Conservation (phyloP, 2,888 invertebrate species). For the Geophilus truncorum region DNA sequence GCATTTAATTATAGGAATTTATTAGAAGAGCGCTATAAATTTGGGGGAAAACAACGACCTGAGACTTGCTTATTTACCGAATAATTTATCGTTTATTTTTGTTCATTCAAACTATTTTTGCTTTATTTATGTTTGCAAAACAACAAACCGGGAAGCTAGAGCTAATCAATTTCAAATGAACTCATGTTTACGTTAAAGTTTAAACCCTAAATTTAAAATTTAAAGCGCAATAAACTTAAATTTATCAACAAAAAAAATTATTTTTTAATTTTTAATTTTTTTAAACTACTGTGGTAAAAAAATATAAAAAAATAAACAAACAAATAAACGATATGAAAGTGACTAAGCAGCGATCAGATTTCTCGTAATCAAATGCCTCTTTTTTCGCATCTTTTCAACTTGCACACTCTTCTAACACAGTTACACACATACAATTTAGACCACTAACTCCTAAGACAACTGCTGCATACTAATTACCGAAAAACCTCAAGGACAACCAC, state of each 20-base stretch:
- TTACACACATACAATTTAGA: not conserved
- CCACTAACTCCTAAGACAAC: not conserved
- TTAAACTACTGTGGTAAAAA: no score
- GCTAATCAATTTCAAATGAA: not conserved
- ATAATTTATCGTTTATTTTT: not conserved
- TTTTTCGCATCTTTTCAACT: not conserved
- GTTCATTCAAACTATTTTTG: not conserved
- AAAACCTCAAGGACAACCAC: conserved; percentile 4
- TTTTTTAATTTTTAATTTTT: no score
- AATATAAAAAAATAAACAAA: not conserved
- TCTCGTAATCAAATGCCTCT: not conserved
- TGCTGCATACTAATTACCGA: not conserved
- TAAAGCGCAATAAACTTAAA: no score
- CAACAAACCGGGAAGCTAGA: not conserved
- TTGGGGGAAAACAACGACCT: not conserved
- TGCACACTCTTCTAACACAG: not conserved
- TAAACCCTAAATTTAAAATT: no score
- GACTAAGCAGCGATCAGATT: not conserved
- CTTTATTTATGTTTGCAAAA: not conserved
- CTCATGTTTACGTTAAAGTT: not conserved
- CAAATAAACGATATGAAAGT: not conserved
- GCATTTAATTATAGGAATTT: not conserved
- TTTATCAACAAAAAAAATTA: not conserved
- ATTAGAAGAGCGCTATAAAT: not conserved
- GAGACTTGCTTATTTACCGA: not conserved